These are phyloP conservation scores for Philotrypesis tridentata DNA, from an alignment of 1,140 invertebrate genomes.

Conservation along the genomic window DNA sequence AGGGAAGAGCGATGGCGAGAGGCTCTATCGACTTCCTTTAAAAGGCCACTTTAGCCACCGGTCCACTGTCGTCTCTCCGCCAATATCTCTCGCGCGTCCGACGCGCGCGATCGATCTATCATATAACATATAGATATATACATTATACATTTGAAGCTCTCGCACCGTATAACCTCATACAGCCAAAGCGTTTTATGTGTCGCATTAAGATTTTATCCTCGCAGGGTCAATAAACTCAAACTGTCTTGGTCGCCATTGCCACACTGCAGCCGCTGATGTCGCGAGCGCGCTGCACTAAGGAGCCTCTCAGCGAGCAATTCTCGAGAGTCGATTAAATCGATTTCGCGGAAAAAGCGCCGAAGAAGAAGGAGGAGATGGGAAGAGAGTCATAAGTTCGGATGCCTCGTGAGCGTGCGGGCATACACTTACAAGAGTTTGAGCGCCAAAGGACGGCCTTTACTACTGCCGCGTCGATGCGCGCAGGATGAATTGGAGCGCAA, in stretches of 20 bases:
- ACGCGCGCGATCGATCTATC: not conserved
- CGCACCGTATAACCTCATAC: not conserved
- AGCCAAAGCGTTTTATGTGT: not conserved
- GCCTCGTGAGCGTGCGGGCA: not conserved
- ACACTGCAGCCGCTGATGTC: no score
- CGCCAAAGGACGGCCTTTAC: not conserved
- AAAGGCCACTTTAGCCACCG: not conserved
- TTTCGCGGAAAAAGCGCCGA: slow-evolving; percentile 17
- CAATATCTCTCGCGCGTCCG: not conserved
- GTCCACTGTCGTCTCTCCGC: not conserved
- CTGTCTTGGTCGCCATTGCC: not conserved
- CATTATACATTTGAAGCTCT: not conserved
- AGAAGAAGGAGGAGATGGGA: not conserved
- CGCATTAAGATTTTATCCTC: slow-evolving; percentile 22
- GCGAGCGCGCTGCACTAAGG: no score
- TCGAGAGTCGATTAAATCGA: slow-evolving; percentile 46
- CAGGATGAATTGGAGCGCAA: not conserved
- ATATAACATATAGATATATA: slow-evolving; percentile 6
- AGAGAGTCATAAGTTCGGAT: slow-evolving; percentile 1
- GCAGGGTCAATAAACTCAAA: slow-evolving; percentile 3
- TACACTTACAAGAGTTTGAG: not conserved
- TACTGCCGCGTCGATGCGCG: no score
- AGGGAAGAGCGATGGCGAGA: not conserved
- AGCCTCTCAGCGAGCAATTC: not conserved
- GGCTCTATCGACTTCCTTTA: slow-evolving; percentile 8